Evolutionary conservation across 2,888 invertebrate species (phyloP).

Genomic region (Thymelicus lineola): DNA sequence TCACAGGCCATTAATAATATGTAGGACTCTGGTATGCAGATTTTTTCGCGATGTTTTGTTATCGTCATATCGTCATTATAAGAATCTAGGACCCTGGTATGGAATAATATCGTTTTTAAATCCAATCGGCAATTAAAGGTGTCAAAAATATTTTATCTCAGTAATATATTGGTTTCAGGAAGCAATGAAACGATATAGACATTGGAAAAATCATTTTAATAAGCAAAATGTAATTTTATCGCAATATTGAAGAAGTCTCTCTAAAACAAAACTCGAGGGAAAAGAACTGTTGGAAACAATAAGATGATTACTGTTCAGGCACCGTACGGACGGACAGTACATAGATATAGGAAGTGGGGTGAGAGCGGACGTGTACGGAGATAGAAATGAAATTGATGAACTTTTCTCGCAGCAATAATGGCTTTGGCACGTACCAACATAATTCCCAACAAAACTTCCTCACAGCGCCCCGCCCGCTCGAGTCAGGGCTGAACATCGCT

Average conservation of each 20-base stretch:
- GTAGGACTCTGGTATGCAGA: no score
- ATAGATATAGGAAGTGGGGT: slow-evolving; percentile 37
- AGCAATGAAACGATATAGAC: no score
- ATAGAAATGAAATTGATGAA: slow-evolving; percentile 85
- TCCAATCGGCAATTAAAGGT: no score
- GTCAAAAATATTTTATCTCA: no score
- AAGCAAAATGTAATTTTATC: neutral
- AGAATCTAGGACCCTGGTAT: no score
- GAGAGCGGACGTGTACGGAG: slow-evolving; percentile 55
- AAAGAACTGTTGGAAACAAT: slow-evolving; percentile 19
- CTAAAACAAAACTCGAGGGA: slow-evolving; percentile 1
- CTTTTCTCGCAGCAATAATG: slow-evolving; percentile 85
- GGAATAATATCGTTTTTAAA: no score
- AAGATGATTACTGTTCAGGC: slow-evolving; percentile 38
- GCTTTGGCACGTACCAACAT: slow-evolving; percentile 85
- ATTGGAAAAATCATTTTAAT: no score
- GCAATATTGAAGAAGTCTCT: neutral
- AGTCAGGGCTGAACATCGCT: slow-evolving; percentile 64
- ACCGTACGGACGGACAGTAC: slow-evolving; percentile 27
- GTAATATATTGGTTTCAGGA: no score
- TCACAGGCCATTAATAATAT: no score
- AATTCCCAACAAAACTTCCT: slow-evolving; percentile 83
- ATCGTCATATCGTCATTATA: no score
- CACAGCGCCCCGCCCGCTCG: slow-evolving; percentile 66
- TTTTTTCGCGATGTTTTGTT: no score